Conservation (phyloP, 2,797 vertebrate species). For the Antennarius maculatus region DNA sequence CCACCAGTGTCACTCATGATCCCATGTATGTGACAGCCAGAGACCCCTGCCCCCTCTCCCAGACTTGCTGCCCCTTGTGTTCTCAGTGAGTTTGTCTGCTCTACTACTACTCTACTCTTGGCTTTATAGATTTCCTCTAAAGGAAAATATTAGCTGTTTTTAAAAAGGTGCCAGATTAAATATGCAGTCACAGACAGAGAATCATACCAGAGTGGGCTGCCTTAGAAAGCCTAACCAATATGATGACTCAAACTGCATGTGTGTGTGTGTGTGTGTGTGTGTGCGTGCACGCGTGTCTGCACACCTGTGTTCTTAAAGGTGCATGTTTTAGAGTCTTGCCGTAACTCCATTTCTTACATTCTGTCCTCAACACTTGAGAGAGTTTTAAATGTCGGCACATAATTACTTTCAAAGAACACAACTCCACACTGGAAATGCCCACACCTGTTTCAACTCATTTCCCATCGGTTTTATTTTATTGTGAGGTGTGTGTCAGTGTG, state of each 20-base stretch:
- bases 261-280: conserved; percentile 18
- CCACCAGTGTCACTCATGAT: conserved; percentile 60
- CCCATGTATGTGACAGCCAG: conserved; percentile 64
- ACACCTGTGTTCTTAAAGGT: conserved; percentile 23
- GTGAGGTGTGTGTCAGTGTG: conserved; percentile 41
- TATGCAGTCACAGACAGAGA: neutral
- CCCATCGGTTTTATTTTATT: conserved; percentile 38
- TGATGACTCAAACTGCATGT: conserved; percentile 56
- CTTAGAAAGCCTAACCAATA: conserved; percentile 44
- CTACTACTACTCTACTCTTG: conserved; percentile 23
- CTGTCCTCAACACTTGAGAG: conserved; percentile 45
- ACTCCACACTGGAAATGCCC: conserved; percentile 37
- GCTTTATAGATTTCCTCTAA: conserved; percentile 15
- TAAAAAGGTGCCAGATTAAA: conserved; percentile 14
- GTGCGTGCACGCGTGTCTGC: conserved; percentile 4
- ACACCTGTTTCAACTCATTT: conserved; percentile 68
- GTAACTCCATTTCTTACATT: conserved; percentile 38
- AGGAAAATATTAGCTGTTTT: conserved; percentile 23
- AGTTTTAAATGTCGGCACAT: conserved; percentile 42
- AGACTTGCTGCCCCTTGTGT: conserved; percentile 6
- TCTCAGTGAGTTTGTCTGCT: conserved; percentile 27
- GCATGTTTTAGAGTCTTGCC: conserved; percentile 24
- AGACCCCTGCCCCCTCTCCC: conserved; percentile 53
- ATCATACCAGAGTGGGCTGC: conserved; percentile 61
- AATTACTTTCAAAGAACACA: conserved; percentile 54